These are phyloP conservation scores for Dermatemys mawii DNA, from an alignment of 2,113 vertebrate genomes.

Conservation along the genomic window DNA sequence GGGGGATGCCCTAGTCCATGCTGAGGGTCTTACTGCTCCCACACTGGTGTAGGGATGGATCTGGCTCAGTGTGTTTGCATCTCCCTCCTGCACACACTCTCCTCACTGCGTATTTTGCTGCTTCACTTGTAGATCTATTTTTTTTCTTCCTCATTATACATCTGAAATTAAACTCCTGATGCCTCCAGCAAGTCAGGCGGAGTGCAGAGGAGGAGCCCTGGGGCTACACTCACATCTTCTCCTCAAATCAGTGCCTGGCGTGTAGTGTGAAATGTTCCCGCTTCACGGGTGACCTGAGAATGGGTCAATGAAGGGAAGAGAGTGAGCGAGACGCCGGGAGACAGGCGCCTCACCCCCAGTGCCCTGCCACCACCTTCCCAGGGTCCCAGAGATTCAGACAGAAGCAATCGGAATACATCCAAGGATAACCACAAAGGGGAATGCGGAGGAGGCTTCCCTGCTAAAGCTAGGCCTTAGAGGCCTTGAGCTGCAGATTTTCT, in stretches of 20 bases:
- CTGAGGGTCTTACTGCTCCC: background rate
- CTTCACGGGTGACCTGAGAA: background rate
- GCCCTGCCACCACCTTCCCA: background rate
- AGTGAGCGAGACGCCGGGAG: background rate
- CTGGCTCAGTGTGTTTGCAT: background rate
- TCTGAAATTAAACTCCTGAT: background rate
- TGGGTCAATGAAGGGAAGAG: rapidly evolving
- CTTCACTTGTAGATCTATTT: background rate
- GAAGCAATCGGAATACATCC: rapidly evolving
- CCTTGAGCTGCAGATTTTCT: rapidly evolving
- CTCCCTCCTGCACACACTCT: rapidly evolving
- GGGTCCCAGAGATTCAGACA: rapidly evolving
- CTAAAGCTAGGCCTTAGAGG: background rate
- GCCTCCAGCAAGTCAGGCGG: background rate
- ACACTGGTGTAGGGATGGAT: background rate
- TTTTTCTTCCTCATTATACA: rapidly evolving
- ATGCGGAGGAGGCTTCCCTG: rapidly evolving
- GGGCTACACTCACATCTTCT: background rate
- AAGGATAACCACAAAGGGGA: rapidly evolving
- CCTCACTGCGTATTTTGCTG: background rate
- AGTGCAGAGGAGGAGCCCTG: background rate
- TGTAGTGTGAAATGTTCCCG: background rate
- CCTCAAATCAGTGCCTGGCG: background rate
- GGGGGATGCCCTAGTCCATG: background rate
- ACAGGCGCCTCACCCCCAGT: background rate